These are phyloP conservation scores for Bufotes viridis DNA, from an alignment of 2,797 vertebrate genomes.

Conservation along the genomic window DNA sequence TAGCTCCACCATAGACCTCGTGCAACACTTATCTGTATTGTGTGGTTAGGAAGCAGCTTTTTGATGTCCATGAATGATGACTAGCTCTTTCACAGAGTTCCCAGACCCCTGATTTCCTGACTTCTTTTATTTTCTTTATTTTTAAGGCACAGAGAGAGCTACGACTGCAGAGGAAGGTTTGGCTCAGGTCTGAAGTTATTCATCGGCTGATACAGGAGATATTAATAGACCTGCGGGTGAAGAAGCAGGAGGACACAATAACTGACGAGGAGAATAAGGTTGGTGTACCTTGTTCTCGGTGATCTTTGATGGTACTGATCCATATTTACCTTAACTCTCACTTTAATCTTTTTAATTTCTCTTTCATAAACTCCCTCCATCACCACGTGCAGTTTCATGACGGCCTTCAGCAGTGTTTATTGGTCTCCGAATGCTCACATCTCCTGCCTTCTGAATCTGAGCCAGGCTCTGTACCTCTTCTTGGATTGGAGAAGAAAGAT, in stretches of 20 bases:
- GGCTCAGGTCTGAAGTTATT: constrained; percentile 80
- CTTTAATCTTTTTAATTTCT: not conserved
- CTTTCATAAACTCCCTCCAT: not conserved
- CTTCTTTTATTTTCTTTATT: not conserved
- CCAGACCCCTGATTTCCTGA: not conserved
- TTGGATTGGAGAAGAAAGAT: constrained; percentile 76
- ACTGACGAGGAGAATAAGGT: constrained; percentile 69
- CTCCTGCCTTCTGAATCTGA: constrained; percentile 67
- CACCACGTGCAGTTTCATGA: constrained; percentile 76
- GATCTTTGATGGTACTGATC: not conserved
- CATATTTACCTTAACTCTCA: not conserved
- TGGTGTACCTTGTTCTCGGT: not conserved
- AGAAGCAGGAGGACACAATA: constrained; percentile 69
- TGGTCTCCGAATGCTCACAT: constrained; percentile 76
- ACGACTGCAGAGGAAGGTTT: constrained; percentile 73
- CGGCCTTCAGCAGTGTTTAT: constrained; percentile 79
- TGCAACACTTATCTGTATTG: constrained; percentile 8
- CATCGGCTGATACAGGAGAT: constrained; percentile 80
- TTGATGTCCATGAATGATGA: not conserved
- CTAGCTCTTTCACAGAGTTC: not conserved
- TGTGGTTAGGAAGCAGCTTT: not conserved
- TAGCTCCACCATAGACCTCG: not conserved
- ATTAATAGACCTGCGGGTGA: constrained; percentile 78
- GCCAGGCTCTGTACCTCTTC: constrained; percentile 66
- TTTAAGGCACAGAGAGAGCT: constrained; percentile 80